These are phyloP conservation scores for Troides helena DNA, from an alignment of 2,888 invertebrate species.

Conservation along the genomic window DNA sequence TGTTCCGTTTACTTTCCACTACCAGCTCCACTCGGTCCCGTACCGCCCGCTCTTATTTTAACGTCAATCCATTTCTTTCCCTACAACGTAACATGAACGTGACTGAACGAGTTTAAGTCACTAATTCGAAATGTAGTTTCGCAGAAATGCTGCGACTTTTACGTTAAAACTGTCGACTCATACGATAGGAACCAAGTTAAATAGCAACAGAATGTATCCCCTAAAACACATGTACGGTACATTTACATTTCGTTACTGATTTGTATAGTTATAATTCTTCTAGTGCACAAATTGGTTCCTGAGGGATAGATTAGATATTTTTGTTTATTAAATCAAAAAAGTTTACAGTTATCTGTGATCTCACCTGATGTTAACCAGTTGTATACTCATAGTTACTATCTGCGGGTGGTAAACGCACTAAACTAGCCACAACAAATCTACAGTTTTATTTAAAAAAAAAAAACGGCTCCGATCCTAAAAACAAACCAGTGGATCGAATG, in stretches of 20 bases:
- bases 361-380: too few species aligned
- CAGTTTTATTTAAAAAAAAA: too few species aligned
- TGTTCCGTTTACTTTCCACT: conserved; percentile 29
- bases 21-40: conserved; percentile 5
- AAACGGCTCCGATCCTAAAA: too few species aligned
- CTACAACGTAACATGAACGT: conserved; percentile 49
- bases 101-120: conserved; percentile 56
- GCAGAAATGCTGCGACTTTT: conserved; percentile 23
- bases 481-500: background rate
- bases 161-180: conserved; percentile 7
- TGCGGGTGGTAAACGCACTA: too few species aligned
- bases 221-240: background rate
- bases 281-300: too few species aligned
- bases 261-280: too few species aligned
- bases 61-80: conserved; percentile 30
- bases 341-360: too few species aligned
- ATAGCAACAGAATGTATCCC: background rate
- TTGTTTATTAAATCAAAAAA: too few species aligned
- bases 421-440: too few species aligned
- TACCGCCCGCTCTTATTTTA: conserved; percentile 16
- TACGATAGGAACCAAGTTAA: conserved; percentile 1
- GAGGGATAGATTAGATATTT: too few species aligned
- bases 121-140: conserved; percentile 54
- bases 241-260: background rate
- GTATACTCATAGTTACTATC: too few species aligned